Conservation (phyloP, 2,797 vertebrate genomes). For the Chlorospingus flavigularis region DNA sequence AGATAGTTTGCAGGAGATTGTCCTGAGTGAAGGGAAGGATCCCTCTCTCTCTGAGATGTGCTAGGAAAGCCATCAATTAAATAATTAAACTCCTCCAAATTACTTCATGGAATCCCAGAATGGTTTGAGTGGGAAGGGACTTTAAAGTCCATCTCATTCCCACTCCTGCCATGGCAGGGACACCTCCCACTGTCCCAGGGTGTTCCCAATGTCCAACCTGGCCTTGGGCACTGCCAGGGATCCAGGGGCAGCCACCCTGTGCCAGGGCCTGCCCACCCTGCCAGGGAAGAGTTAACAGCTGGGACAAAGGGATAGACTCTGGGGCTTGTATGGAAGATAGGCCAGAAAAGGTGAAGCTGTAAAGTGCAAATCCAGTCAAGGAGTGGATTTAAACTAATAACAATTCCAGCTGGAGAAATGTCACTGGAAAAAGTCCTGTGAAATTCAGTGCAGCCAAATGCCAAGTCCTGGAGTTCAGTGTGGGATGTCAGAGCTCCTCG, state of each 20-base stretch:
- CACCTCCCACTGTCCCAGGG: rapidly evolving
- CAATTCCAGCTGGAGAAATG: background rate
- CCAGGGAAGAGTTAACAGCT: background rate
- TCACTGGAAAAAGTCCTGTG: background rate
- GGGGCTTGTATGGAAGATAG: background rate
- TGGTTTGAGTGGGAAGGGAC: background rate
- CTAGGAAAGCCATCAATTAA: background rate
- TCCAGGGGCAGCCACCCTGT: background rate
- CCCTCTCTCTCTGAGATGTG: too few relatives aligned
- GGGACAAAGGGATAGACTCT: background rate
- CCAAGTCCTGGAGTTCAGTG: background rate
- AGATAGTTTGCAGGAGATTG: background rate
- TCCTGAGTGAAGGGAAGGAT: background rate
- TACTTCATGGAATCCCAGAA: background rate
- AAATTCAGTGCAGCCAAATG: background rate
- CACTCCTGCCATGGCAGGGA: background rate
- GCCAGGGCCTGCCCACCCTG: background rate
- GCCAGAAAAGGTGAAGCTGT: background rate
- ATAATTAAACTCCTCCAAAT: background rate
- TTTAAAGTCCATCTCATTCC: rapidly evolving
- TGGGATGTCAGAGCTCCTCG: background rate
- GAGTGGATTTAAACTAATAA: background rate
- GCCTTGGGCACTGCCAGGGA: background rate
- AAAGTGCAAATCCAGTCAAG: background rate
- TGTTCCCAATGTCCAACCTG: background rate